Base-by-base conservation (phyloP, 2,797 vertebrate species). In the Cephalopachus bancanus region DNA sequence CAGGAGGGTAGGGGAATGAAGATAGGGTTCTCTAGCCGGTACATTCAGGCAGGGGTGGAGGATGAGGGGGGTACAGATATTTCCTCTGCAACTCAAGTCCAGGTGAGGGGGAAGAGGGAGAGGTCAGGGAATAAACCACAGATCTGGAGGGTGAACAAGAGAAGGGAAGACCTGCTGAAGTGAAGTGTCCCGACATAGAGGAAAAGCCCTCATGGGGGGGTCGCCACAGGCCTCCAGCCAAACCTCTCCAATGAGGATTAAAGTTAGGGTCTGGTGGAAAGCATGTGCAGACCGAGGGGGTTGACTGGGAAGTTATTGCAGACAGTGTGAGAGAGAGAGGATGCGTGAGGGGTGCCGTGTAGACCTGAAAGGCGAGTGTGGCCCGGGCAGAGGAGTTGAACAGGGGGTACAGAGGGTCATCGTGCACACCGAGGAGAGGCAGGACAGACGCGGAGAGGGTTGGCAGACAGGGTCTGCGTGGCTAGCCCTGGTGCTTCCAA, bases 51-150 rank as follows among this genome's bases (percentile, higher is more conserved):
- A 62, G 7, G 19, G 14, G 5, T n/a, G 33, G 83, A n/a, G 22
- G 24, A 5, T 55, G 22, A 12, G 10, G 53, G 1, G 22, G 33
- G 51, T 26, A 51, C 19, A 30, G 24, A 16, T 33, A 80, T 76
- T 89, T 91, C 59, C 60, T 75, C 53, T n/a, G 74, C 96, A 91
- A 91, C 83, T 37, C 60, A 81, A 96, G 96, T 91, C 89, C 89
- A 95, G 55, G 67, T 30, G 30, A n/a, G 59, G 49, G 16, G 14
- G 12, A 44, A 33, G 76, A 33, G 33, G 10, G 57, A 67, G 71
- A 85, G 87, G 95, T 84, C 81, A 16, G 33, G 51, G 80, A 85
- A 91, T 87, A 64, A 92, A 93, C 87, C 51, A 15, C 87, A 89
- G 86, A 96, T 59, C 80, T 49, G 49, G 78, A 62, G 79, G 67